Conservation (phyloP, 2,888 invertebrate genomes). For the Ptychoptera contaminata region DNA sequence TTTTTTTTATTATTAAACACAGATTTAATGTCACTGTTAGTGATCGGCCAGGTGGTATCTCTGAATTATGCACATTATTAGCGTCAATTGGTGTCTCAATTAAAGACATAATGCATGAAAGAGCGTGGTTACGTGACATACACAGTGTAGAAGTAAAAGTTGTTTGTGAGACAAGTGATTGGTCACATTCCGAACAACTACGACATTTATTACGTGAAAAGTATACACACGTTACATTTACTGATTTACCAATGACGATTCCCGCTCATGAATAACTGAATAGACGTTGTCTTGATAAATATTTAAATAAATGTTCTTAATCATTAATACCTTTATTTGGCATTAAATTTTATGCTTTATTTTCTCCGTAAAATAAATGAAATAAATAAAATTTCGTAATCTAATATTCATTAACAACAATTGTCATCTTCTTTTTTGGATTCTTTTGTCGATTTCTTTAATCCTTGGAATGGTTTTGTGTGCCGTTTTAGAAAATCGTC, state of each 20-base stretch:
- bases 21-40: slow-evolving; percentile 63
- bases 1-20: slow-evolving; percentile 23
- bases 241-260: slow-evolving; percentile 27
- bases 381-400: too few relatives aligned
- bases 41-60: slow-evolving; percentile 77
- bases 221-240: slow-evolving; percentile 41
- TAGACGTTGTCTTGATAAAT: too few relatives aligned
- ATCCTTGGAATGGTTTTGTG: too few relatives aligned
- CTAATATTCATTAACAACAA: too few relatives aligned
- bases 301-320: too few relatives aligned
- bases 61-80: slow-evolving; percentile 64
- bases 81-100: slow-evolving; percentile 70
- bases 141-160: slow-evolving; percentile 69
- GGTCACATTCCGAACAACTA: slow-evolving; percentile 53
- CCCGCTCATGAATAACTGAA: too few relatives aligned
- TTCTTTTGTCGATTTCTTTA: too few relatives aligned
- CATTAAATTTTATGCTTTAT: too few relatives aligned
- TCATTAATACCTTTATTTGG: too few relatives aligned
- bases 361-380: too few relatives aligned
- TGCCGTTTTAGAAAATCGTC: too few relatives aligned
- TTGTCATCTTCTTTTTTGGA: too few relatives aligned
- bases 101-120: slow-evolving; percentile 90
- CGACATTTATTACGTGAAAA: slow-evolving; percentile 36
- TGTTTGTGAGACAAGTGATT: slow-evolving; percentile 76
- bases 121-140: slow-evolving; percentile 88